Base-by-base conservation (phyloP, 2,888 invertebrate species). In the Apotomis betuletana region DNA sequence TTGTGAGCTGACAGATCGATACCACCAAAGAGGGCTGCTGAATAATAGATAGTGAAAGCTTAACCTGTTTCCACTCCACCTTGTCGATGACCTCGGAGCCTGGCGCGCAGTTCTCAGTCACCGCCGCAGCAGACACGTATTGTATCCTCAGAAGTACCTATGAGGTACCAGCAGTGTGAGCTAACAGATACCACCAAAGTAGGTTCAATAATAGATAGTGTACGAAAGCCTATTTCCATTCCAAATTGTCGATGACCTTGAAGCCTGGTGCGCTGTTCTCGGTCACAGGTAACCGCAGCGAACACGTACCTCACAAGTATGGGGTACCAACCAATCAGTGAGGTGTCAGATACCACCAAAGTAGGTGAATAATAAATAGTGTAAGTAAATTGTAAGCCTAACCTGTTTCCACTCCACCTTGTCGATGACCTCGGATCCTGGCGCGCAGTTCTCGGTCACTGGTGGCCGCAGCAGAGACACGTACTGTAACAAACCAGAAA, bases 391-490 rank as follows among this genome's bases (percentile, higher is more conserved):
- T 76, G 75, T 85, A 68, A 68, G 67, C 8, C 91, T 90, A 88
- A 97, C 97, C 96, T 97, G 97, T 89, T 97, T 97, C 98, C 98
- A 98, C 90, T 98, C 98, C 72, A 96, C 95, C 89, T 97, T 96
- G 86, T 97, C 96, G 79, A 96, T 95, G 67, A 94, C 94, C 83
- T 96, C 96, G 6, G 94, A 94, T 38, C 95, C 94, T 67, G 95
- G 94, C 44, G 94, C 93, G 13, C 94, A 94, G 79, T 94, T 94
- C 77, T 96, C 95, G 68, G 94, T 94, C 59, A 97, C 94, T 5
- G 98, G 98, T 38, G 98, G 98, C 74, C 98, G 94, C 70, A 98
- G 91, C 52, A 97, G 95, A 3, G 98, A 98, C 67, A 97, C 95
- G 87, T 97, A 98, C 97, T 98, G 94, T 65, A 95, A 95, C 80